These are phyloP conservation scores for Aradus depressus DNA, from an alignment of 2,888 invertebrate genomes.

Conservation along the genomic window DNA sequence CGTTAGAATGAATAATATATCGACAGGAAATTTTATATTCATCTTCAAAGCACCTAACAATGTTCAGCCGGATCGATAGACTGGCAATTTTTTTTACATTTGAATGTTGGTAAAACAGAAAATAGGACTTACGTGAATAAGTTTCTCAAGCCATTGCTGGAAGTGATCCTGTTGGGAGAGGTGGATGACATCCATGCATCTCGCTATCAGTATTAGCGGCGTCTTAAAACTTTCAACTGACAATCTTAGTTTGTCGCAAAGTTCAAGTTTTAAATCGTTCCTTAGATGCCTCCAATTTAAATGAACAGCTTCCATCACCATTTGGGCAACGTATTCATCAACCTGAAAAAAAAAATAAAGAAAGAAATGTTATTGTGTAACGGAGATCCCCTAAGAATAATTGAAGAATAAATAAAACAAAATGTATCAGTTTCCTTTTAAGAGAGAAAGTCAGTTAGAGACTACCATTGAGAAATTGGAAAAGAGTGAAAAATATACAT, in stretches of 20 bases:
- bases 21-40: too few species aligned
- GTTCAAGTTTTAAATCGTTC: conserved; percentile 6
- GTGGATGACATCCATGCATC: conserved; percentile 24
- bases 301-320: conserved; percentile 27
- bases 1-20: too few species aligned
- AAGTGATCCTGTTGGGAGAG: background rate
- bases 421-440: too few species aligned
- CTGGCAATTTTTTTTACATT: too few species aligned
- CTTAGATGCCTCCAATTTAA: conserved; percentile 25
- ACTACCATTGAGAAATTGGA: too few species aligned
- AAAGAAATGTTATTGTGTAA: background rate
- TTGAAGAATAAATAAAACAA: background rate
- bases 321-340: conserved; percentile 22
- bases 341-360: conserved; percentile 23
- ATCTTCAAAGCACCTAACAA: too few species aligned
- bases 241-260: conserved; percentile 13
- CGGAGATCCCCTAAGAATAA: background rate
- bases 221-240: conserved; percentile 20
- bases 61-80: too few species aligned
- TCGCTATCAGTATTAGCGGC: conserved; percentile 23
- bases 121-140: conserved; percentile 5
- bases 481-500: too few species aligned
- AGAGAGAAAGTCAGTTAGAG: too few species aligned
- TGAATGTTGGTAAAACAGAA: background rate
- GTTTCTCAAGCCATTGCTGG: background rate